Conservation (phyloP, 2,888 invertebrate genomes). For the Lasioglossum pauxillum region DNA sequence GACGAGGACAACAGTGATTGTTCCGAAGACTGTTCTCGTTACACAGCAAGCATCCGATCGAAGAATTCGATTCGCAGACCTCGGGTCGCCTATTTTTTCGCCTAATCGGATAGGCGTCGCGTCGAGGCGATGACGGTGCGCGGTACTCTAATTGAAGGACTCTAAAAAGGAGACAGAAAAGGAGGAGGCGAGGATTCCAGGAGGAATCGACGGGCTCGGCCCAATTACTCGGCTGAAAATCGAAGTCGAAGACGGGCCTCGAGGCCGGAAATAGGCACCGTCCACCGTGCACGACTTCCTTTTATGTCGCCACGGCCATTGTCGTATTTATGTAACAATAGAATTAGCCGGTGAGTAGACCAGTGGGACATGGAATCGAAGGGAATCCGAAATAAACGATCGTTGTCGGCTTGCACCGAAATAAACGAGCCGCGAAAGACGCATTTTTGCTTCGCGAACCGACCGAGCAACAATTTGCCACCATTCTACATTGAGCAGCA, state of each 20-base stretch:
- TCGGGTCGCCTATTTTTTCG: not conserved
- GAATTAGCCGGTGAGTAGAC: slow-evolving; percentile 80
- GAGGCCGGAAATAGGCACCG: slow-evolving; percentile 58
- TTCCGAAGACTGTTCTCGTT: not conserved
- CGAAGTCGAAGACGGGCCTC: slow-evolving; percentile 28
- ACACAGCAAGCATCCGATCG: not conserved
- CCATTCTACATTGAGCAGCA: not conserved
- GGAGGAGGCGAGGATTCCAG: slow-evolving; percentile 15
- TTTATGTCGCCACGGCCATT: slow-evolving; percentile 73
- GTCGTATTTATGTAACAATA: slow-evolving; percentile 77
- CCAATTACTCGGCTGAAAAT: slow-evolving; percentile 54
- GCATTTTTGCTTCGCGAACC: not conserved
- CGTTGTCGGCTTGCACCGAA: not conserved
- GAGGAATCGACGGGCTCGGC: slow-evolving; percentile 40
- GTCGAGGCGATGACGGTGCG: slow-evolving; percentile 39
- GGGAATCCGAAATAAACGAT: slow-evolving; percentile 76
- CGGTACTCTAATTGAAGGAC: slow-evolving; percentile 3
- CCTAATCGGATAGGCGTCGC: slow-evolving; percentile 18
- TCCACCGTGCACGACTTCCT: slow-evolving; percentile 66
- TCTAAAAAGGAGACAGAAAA: slow-evolving; percentile 32
- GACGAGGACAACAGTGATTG: not conserved
- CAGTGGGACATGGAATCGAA: slow-evolving; percentile 78
- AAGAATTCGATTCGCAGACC: not conserved
- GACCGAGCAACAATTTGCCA: not conserved
- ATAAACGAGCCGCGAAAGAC: slow-evolving; percentile 1